Evolutionary conservation across 2,888 invertebrate genomes (phyloP).

Genomic region (Cryptocheilus praepositus): DNA sequence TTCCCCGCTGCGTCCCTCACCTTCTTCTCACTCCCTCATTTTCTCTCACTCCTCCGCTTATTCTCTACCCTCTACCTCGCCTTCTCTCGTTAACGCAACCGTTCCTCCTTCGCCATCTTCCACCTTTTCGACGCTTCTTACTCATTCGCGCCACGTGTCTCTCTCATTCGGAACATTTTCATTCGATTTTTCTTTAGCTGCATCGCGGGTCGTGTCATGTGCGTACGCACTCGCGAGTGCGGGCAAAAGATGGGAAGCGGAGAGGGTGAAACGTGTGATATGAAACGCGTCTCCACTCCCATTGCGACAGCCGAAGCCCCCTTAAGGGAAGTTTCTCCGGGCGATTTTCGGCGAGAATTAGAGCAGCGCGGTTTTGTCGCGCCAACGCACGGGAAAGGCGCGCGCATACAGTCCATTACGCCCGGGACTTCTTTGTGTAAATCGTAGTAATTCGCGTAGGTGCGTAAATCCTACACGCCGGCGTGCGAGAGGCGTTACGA

Average conservation of each 20-base stretch:
- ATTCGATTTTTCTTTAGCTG: too few relatives aligned
- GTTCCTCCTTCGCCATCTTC: neutral
- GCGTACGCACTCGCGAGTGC: slow-evolving; percentile 41
- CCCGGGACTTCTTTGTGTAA: too few relatives aligned
- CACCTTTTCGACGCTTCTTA: neutral
- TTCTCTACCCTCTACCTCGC: slow-evolving; percentile 22
- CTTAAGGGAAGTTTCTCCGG: neutral
- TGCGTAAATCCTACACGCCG: too few relatives aligned
- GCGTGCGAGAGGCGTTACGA: too few relatives aligned
- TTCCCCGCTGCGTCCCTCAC: slow-evolving; percentile 24
- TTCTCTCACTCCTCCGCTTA: slow-evolving; percentile 5
- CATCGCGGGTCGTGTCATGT: slow-evolving; percentile 40
- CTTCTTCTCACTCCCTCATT: slow-evolving; percentile 1
- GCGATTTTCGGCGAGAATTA: neutral
- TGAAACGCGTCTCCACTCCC: neutral
- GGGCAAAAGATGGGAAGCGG: slow-evolving; percentile 22
- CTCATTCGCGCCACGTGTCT: neutral
- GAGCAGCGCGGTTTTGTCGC: too few relatives aligned
- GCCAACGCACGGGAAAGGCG: too few relatives aligned
- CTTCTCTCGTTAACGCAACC: slow-evolving; percentile 23
- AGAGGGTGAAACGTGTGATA: neutral
- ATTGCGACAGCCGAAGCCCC: neutral
- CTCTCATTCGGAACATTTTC: neutral
- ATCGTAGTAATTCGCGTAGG: too few relatives aligned
- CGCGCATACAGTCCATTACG: too few relatives aligned